Evolutionary conservation across 2,113 vertebrate genomes (phyloP).

Genomic region (Hippocampus mohnikei): DNA sequence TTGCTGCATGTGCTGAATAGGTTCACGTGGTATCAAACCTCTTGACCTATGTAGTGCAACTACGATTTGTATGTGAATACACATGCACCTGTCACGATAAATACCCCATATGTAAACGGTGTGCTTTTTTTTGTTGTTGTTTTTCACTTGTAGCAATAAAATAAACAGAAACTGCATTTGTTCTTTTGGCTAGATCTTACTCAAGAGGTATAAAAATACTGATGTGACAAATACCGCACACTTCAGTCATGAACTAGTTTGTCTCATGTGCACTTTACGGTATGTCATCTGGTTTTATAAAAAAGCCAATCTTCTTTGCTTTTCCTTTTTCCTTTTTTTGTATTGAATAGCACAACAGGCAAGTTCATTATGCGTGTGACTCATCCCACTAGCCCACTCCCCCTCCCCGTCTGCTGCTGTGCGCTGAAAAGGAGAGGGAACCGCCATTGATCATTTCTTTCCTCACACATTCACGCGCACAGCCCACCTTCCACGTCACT

Average conservation of each 20-base stretch:
- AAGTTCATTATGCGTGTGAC: conserved; percentile 77
- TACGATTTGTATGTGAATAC: conserved; percentile 15
- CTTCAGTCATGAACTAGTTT: conserved; percentile 46
- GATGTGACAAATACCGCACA: conserved; percentile 46
- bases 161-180: not conserved
- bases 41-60: conserved; percentile 10
- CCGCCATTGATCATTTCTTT: conserved; percentile 77
- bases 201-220: conserved; percentile 33
- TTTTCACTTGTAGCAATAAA: not conserved
- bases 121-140: not conserved
- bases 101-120: not conserved
- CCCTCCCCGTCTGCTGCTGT: conserved; percentile 75
- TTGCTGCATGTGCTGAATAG: not conserved
- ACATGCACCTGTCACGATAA: conserved; percentile 9
- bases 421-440: conserved; percentile 74
- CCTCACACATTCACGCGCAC: conserved; percentile 73
- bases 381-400: conserved; percentile 76
- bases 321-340: conserved; percentile 64
- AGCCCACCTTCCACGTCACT: conserved; percentile 69
- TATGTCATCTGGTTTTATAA: conserved; percentile 51
- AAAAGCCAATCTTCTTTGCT: conserved; percentile 60
- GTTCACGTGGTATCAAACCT: conserved; percentile 6
- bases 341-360: conserved; percentile 76
- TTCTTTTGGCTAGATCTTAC: not conserved
- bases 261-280: conserved; percentile 25